These are phyloP conservation scores for Diacarnus erythraeanus DNA, from an alignment of 37 sponge, comb jelly and placozoan species.

Conservation along the genomic window DNA sequence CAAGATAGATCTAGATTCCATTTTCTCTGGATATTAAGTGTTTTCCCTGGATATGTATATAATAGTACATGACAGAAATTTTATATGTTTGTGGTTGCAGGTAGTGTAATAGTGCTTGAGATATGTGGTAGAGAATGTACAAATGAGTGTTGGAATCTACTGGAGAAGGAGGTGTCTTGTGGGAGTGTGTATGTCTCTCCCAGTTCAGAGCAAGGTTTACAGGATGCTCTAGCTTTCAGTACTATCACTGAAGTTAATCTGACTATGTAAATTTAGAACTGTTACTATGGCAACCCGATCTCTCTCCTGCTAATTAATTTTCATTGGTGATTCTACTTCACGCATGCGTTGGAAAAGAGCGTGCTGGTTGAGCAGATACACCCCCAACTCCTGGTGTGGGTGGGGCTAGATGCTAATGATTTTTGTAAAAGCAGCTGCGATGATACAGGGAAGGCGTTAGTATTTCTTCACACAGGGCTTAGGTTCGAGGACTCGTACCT, in stretches of 20 bases:
- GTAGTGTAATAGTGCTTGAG: conserved; percentile 22
- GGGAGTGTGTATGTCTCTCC: conserved; percentile 31
- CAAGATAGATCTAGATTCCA: no score
- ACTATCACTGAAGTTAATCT: conserved; percentile 5
- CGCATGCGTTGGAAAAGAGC: not conserved
- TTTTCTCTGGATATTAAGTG: no score
- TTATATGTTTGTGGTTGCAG: not conserved
- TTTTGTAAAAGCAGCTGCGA: not conserved
- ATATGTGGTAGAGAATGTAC: conserved; percentile 18
- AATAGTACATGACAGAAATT: no score
- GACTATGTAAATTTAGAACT: conserved; percentile 7
- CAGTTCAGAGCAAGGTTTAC: conserved; percentile 9
- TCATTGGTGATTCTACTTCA: not conserved
- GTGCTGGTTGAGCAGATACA: not conserved
- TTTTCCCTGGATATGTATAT: no score
- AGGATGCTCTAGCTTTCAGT: conserved; percentile 18
- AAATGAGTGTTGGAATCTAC: not conserved
- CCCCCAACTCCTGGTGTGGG: not conserved
- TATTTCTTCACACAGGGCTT: not conserved
- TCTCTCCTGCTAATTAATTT: not conserved
- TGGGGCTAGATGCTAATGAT: not conserved
- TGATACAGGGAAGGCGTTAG: not conserved
- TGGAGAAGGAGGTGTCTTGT: not conserved
- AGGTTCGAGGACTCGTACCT: not conserved
- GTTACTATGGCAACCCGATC: not conserved